Percentiles rank a stretch among this genome's conserved stretches.
phyloP scores from a whole-genome alignment of 2,888 invertebrate genomes.

The Sinopyrophorus schimmeli region DNA sequence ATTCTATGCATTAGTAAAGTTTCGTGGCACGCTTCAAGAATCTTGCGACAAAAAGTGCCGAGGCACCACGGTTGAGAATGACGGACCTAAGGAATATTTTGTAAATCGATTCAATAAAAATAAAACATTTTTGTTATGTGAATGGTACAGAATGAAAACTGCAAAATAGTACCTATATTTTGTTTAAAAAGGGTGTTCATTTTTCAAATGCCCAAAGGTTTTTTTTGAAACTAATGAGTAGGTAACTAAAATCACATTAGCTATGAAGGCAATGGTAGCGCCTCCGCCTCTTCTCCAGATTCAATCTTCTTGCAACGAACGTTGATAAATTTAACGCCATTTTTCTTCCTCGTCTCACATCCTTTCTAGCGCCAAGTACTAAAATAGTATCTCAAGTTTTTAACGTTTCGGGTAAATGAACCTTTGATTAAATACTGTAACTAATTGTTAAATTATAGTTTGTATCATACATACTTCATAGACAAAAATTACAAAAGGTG shows the following conservation, averaged over 20 bases:
- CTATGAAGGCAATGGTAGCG: conserved; percentile 43
- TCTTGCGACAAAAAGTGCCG: too few species aligned
- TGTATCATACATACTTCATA: too few species aligned
- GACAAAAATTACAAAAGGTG: too few species aligned
- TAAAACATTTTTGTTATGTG: too few species aligned
- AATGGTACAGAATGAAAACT: too few species aligned
- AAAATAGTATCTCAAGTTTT: conserved; percentile 49
- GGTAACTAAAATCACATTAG: conserved; percentile 56
- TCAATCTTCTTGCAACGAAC: conserved; percentile 55
- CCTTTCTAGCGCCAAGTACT: conserved; percentile 52
- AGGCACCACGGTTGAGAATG: too few species aligned
- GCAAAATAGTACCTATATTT: too few species aligned
- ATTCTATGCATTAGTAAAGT: too few species aligned
- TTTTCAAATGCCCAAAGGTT: conserved; percentile 23
- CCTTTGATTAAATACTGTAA: conserved; percentile 47
- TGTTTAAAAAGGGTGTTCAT: conserved; percentile 15
- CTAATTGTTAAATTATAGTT: conserved; percentile 45
- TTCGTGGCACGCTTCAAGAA: too few species aligned
- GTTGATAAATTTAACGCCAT: conserved; percentile 60
- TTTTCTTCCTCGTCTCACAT: conserved; percentile 58
- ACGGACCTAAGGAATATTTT: too few species aligned
- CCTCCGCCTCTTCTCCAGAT: conserved; percentile 45
- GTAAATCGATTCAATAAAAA: too few species aligned
- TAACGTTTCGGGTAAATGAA: conserved; percentile 45
- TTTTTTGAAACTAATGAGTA: conserved; percentile 46